Conservation (phyloP, 2,888 invertebrate genomes). For the Hypolimnas misippus region DNA sequence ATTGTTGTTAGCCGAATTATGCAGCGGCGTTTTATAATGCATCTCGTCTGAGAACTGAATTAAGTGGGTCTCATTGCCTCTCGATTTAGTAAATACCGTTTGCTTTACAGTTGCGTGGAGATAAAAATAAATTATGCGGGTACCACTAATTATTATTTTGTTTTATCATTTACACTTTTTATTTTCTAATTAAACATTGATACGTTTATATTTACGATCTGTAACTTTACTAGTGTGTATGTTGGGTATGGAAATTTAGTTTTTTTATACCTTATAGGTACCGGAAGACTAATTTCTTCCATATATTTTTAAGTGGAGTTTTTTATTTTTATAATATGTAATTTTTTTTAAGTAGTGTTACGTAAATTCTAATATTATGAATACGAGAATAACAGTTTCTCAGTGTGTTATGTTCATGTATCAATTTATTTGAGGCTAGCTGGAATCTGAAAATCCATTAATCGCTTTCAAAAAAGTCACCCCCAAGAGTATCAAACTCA, state of each 20-base stretch:
- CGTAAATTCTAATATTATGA: neutral
- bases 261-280: neutral
- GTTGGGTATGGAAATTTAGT: neutral
- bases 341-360: no score
- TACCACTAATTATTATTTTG: conserved; percentile 14
- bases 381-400: neutral
- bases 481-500: no score
- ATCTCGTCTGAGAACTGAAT: conserved; percentile 34
- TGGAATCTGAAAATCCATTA: no score
- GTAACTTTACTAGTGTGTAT: no score
- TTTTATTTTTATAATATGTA: no score
- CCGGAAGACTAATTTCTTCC: neutral
- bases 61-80: conserved; percentile 39
- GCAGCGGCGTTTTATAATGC: conserved; percentile 32
- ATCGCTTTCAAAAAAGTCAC: no score
- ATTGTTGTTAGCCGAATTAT: conserved; percentile 34
- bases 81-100: conserved; percentile 38
- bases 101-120: conserved; percentile 40
- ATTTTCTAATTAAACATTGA: neutral
- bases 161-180: neutral
- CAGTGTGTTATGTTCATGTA: no score
- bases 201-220: no score
- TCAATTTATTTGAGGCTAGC: no score
- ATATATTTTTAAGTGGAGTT: neutral
- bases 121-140: conserved; percentile 29